Evolutionary conservation across 2,888 invertebrate species (phyloP).

Genomic region (Cheilosia pagana): DNA sequence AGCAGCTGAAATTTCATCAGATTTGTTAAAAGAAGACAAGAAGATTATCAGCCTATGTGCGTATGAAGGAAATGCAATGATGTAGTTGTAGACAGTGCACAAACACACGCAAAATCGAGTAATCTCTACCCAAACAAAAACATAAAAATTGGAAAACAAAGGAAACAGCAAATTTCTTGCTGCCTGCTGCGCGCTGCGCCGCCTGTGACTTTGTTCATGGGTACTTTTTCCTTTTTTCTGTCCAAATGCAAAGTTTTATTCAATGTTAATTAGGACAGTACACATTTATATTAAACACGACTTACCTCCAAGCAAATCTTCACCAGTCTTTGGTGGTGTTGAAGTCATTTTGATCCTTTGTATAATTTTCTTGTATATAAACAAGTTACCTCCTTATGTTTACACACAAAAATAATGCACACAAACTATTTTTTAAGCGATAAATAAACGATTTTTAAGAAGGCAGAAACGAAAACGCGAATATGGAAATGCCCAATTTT

Average conservation of each 20-base stretch:
- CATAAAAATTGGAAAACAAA: conserved; percentile 46
- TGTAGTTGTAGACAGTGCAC: neutral
- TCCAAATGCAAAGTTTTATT: neutral
- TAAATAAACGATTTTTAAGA: conserved; percentile 19
- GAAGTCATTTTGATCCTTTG: conserved; percentile 81
- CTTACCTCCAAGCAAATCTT: conserved; percentile 83
- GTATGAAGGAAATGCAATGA: conserved; percentile 51
- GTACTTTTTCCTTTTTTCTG: neutral
- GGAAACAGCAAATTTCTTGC: conserved; percentile 8
- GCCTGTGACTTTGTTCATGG: neutral
- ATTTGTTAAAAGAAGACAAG: conserved; percentile 51
- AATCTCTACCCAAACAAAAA: conserved; percentile 9
- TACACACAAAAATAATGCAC: conserved; percentile 23
- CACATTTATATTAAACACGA: conserved; percentile 72
- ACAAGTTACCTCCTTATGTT: conserved; percentile 55
- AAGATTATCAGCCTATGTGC: conserved; percentile 17
- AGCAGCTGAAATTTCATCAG: conserved; percentile 55
- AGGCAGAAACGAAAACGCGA: conserved; percentile 41
- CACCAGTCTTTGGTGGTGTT: conserved; percentile 82
- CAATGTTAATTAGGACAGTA: neutral
- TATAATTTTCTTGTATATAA: conserved; percentile 46
- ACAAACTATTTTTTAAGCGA: conserved; percentile 6
- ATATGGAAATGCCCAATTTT: conserved; percentile 34
- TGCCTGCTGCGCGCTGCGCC: conserved; percentile 16
- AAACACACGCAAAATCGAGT: conserved; percentile 11